phyloP scores from a whole-genome alignment of 2,888 invertebrate species.

The Hirtodrosophila duncani region DNA sequence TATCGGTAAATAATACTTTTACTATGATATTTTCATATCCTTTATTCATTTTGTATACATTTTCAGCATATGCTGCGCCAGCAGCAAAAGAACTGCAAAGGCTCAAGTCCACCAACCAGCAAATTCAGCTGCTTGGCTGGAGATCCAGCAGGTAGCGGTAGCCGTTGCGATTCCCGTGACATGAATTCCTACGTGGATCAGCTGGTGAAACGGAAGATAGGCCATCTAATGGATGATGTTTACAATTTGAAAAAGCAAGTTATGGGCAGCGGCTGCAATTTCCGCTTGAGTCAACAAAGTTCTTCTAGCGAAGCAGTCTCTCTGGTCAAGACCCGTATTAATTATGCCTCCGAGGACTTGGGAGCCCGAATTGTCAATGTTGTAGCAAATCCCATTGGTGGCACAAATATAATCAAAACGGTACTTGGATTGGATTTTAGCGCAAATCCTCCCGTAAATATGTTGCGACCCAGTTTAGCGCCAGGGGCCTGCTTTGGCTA shows the following conservation, averaged over 20 bases:
- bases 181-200: slow-evolving; percentile 44
- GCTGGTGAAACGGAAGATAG: slow-evolving; percentile 53
- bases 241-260: slow-evolving; percentile 57
- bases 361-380: slow-evolving; percentile 58
- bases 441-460: slow-evolving; percentile 63
- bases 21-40: not conserved
- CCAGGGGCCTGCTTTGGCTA: slow-evolving; percentile 69
- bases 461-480: slow-evolving; percentile 47
- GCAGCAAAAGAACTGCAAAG: slow-evolving; percentile 1
- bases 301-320: not conserved
- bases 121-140: not conserved
- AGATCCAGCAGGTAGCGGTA: not conserved
- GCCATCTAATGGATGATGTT: slow-evolving; percentile 59
- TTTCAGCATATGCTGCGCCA: slow-evolving; percentile 5
- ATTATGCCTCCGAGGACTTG: slow-evolving; percentile 66
- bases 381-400: slow-evolving; percentile 48
- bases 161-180: slow-evolving; percentile 17
- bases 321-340: slow-evolving; percentile 36
- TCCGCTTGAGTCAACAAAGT: not conserved
- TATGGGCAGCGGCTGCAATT: slow-evolving; percentile 18
- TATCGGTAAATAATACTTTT: slow-evolving; percentile 29
- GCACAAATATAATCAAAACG: slow-evolving; percentile 34
- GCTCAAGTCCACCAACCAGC: not conserved
- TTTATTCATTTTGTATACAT: not conserved
- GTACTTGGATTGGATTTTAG: slow-evolving; percentile 59